Evolutionary conservation across 2,113 vertebrate species (phyloP), one percentile per base, ranked within the genome.

Genomic region (Equus przewalskii): DNA sequence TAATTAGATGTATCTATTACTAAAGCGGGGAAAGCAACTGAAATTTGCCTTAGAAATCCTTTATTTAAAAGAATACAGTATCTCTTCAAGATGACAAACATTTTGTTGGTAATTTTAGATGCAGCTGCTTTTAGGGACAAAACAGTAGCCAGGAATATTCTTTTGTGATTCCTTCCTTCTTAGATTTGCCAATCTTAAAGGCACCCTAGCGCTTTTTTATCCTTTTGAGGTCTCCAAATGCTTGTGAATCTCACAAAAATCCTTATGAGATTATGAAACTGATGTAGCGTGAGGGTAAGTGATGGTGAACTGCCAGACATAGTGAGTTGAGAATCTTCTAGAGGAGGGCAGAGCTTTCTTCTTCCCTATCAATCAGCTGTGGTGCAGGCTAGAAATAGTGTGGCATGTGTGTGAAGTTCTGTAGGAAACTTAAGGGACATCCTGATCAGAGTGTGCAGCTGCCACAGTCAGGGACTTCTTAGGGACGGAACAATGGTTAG

Each of bases 1-100:
- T 97, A 98, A 98, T 98, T 97, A 95, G 92, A 90, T 92, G 85
- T 89, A 92, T 96, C 83, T 97, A 41, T 97, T 97, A 98, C 21
- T 58, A 19, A 97, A 96, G 82, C 92, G 60, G 54, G 94, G 70
- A 89, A 93, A 94, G 96, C 93, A 97, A 96, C 79, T 84, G 69
- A 95, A 96, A 94, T 88, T 94, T 82, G 93, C 89, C 95, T 97
- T 97, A 96, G 80, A 96, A 87, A 72, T 72, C 30, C 92, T 96
- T 97, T 95, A 89, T 80, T 96, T 97, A 94, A 96, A 97, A 80
- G 79, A 79, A 80, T 73, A 79, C 24, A 67, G n/a, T 72, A 62
- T 69, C 64, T 78, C 16, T 88, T 78, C 86, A 90, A n/a, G 72
- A 90, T 85, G 41, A 51, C 33, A 91, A 94, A 62, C 46, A 80